These are phyloP conservation scores for Huso huso DNA, from an alignment of 2,797 vertebrate genomes.

Conservation along the genomic window DNA sequence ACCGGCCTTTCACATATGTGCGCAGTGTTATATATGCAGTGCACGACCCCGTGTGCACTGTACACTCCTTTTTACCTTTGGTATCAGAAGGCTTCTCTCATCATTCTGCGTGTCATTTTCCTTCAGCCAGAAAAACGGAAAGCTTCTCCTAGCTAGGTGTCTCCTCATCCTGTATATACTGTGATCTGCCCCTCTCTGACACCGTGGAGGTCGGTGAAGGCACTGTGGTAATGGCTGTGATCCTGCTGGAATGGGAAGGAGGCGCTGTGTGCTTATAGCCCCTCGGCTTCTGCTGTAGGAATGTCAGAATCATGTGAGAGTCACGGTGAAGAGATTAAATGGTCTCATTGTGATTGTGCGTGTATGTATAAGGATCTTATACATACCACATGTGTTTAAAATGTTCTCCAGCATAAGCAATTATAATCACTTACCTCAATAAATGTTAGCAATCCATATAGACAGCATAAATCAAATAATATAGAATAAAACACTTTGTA, in stretches of 20 bases:
- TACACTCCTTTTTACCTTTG: conserved; percentile 56
- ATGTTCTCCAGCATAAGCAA: no score
- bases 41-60: no score
- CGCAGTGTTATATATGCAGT: no score
- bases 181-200: not conserved
- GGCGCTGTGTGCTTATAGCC: conserved; percentile 11
- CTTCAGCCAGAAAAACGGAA: conserved; percentile 37
- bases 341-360: conserved; percentile 17
- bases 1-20: no score
- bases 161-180: conserved; percentile 31
- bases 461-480: no score
- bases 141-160: conserved; percentile 26
- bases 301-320: conserved; percentile 59
- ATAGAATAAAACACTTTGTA: no score
- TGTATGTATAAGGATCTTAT: no score
- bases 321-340: conserved; percentile 52
- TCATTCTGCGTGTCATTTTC: conserved; percentile 29
- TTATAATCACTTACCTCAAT: no score
- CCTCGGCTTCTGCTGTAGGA: conserved; percentile 24
- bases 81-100: conserved; percentile 62
- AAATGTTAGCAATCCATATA: no score
- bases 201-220: no score
- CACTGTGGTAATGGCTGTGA: not conserved
- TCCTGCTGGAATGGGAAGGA: conserved; percentile 21
- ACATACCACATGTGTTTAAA: no score